Evolutionary conservation across 2,797 vertebrate genomes (phyloP), one percentile per base, ranked within the genome.

Genomic region (Antennarius maculatus): DNA sequence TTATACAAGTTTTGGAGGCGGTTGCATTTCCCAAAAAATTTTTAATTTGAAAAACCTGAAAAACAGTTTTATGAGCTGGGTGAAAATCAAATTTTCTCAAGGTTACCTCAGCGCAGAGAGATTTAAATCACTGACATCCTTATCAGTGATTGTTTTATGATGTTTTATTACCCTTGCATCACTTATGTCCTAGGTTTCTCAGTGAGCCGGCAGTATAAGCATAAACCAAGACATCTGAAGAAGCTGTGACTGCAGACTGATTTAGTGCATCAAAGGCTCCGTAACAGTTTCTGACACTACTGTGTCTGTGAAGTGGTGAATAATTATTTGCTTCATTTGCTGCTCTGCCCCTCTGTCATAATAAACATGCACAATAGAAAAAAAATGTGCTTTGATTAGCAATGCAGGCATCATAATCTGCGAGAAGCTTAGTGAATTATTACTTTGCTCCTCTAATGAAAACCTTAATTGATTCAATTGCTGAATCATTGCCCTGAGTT

Each of bases 241-340:
- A 9, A 31, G 42, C 48, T 61, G 48, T 68, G 46, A 63, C 45
- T 57, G 28, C 39, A 28, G 60, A 63, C 37, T 53, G 57, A 61
- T 63, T 71, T 37, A 42, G n/a, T 42, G 50, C 17, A 64, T 65
- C 67, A 77, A 69, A 72, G 53, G 50, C 41, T 66, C n/a, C 11
- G 49, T 31, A 68, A 71, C 62, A 29, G 29, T 57, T 53, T 77
- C 47, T 52, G 62, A 66, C 69, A 61, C 47, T 53, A 62, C 7
- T 66, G 52, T 63, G 61, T 83, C 82, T 85, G 80, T 86, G 77
- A 89, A 76, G 64, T 82, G 69, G 53, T 76, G 64, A 64, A 72
- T 61, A 50, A 85, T 75, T 74, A 71, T 84, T 79, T 27, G 41
- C 66, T 78, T 74, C 61, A 55, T 79, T 85, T 81, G 75, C 60